Evolutionary conservation across 2,797 vertebrate species (phyloP).

Genomic region (Thripadectes ignobilis): DNA sequence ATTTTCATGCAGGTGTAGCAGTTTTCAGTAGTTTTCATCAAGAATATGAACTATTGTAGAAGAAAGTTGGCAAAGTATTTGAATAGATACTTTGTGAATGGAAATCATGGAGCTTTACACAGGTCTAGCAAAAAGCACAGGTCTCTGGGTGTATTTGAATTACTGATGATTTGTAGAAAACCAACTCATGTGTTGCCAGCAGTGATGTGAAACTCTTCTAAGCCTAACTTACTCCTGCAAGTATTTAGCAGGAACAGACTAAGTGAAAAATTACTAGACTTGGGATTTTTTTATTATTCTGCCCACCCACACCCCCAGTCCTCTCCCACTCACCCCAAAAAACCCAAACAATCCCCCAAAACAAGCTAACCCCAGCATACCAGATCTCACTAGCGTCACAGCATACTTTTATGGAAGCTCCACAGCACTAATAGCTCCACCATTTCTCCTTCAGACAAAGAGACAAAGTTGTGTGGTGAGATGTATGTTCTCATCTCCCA

Average conservation of each 20-base stretch:
- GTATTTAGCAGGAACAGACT: not conserved
- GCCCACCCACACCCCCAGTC: not conserved
- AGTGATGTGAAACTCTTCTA: not conserved
- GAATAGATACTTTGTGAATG: not conserved
- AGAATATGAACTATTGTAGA: not conserved
- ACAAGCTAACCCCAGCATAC: not conserved
- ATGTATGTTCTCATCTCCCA: not conserved
- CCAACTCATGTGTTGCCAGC: not conserved
- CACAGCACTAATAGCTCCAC: not conserved
- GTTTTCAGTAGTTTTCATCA: not conserved
- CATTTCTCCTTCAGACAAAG: not conserved
- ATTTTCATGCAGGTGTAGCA: not conserved
- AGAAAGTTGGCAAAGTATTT: not conserved
- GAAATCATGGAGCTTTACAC: not conserved
- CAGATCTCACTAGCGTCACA: not conserved
- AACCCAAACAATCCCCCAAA: not conserved
- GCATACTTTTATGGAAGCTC: not conserved
- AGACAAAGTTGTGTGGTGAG: not conserved
- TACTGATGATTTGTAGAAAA: not conserved
- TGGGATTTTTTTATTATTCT: not conserved
- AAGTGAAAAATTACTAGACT: not conserved
- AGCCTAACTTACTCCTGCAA: not conserved
- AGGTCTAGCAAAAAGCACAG: not conserved
- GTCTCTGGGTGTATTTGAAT: not conserved
- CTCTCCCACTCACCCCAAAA: too few relatives aligned